These are phyloP conservation scores for Drosophila sucinea DNA, from an alignment of 1,140 invertebrate genomes.

Conservation along the genomic window DNA sequence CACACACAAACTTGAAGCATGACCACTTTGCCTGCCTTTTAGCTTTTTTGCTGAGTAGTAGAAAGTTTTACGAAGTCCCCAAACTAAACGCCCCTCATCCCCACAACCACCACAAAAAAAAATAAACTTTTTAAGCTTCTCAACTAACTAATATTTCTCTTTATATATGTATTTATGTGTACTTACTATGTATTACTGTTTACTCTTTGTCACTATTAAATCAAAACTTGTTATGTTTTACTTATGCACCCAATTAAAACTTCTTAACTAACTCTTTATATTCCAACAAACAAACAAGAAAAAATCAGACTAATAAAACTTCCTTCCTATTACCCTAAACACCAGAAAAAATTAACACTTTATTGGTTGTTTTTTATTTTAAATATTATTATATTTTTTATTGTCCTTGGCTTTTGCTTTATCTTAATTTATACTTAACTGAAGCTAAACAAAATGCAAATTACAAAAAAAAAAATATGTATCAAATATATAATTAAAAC, in stretches of 20 bases:
- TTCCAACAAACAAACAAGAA: constrained; percentile 11
- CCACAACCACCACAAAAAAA: background rate
- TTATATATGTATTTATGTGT: constrained; percentile 20
- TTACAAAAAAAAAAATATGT: background rate
- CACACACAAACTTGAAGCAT: background rate
- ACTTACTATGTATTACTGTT: constrained; percentile 31
- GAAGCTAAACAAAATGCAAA: constrained; percentile 27
- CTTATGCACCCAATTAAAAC: constrained; percentile 42
- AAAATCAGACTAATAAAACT: constrained; percentile 16
- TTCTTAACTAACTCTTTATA: constrained; percentile 30
- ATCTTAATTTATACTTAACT: constrained; percentile 34
- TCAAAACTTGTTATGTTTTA: constrained; percentile 24
- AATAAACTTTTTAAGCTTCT: constrained; percentile 21
- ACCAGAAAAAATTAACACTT: constrained; percentile 20
- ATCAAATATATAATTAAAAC: constrained; percentile 31
- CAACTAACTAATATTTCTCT: constrained; percentile 41
- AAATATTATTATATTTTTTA: constrained; percentile 3
- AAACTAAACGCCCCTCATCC: background rate
- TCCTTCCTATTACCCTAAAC: constrained; percentile 42
- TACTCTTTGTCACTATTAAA: constrained; percentile 20
- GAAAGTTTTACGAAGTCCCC: constrained; percentile 3
- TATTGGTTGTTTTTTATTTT: constrained; percentile 1
- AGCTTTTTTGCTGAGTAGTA: constrained; percentile 12
- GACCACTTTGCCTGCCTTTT: constrained; percentile 2
- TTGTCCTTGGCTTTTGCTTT: constrained; percentile 42